Evolutionary conservation across 2,888 invertebrate species (phyloP), one percentile per base, ranked within the genome.

Genomic region (Apodemia duryi): DNA sequence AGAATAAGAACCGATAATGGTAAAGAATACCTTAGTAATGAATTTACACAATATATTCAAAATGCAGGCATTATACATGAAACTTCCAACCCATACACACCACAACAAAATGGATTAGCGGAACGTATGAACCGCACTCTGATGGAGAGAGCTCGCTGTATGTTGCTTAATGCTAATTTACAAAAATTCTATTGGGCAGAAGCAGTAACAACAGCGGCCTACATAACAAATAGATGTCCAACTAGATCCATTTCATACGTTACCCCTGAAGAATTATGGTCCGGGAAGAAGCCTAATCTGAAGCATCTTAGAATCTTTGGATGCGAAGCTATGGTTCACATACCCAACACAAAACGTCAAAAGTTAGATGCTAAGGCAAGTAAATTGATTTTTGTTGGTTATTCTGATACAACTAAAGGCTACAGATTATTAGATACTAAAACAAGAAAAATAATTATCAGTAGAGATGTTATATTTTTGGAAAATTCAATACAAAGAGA

Each of bases 241-340:
- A 63, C 66, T 6, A 21, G 62, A 10, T 13, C 60, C 1, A 9
- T 68, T 6, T n/a, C 35, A 11, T 41, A 65, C n/a, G 71, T 70
- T 65, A 80, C 77, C 6, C 77, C 83, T 1, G 74, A 74, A 65
- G 80, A 81, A 66, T 9, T 74, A 4, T 82, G 82, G 79, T 67
- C 71, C 62, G 70, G 73, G 9, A 69, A 69, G 9, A 77, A 75
- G 66, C 74, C 73, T 1, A 66, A 77, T 66, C 28, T 84, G 6
- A 63, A 65, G 52, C 70, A 77, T 32, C 63, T 84, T 6, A 72
- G 71, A 66, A 71, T 75, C 13, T 85, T 86, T 75, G 84, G 82
- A 35, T 69, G 71, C n/a, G 69, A 71, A 41, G 79, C 75, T 11
- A 74, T 74, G 68, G 74, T 73, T 21, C 77, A 81, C 67, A 68